Percentiles rank a stretch among this genome's conserved stretches.
These are phyloP conservation scores for Ambastaia sidthimunki DNA, from an alignment of 2,797 vertebrate genomes.

Conservation along the genomic window DNA sequence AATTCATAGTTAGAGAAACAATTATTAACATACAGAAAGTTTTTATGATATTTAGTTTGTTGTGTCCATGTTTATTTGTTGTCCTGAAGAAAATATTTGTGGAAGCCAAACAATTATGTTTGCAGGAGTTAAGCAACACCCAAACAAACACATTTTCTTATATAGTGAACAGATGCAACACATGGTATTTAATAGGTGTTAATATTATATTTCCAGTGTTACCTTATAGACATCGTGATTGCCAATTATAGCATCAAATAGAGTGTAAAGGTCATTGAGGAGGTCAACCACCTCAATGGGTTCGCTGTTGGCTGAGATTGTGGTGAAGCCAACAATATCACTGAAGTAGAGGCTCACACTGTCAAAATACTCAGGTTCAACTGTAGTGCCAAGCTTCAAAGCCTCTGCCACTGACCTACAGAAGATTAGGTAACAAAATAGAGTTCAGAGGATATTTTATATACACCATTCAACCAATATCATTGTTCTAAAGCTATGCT, in stretches of 20 bases:
- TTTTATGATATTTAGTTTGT: neutral
- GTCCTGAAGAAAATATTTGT: neutral
- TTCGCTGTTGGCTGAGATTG: constrained; percentile 81
- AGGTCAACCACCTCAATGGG: constrained; percentile 84
- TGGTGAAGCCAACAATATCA: constrained; percentile 83
- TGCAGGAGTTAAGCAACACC: too few relatives aligned
- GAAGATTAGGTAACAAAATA: constrained; percentile 5
- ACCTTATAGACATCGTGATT: constrained; percentile 84
- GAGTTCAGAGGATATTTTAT: neutral
- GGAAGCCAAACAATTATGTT: neutral
- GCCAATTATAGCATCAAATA: constrained; percentile 81
- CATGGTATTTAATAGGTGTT: neutral
- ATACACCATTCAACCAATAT: neutral
- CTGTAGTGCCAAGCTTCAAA: constrained; percentile 73
- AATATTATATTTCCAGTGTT: neutral
- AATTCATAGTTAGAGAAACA: neutral
- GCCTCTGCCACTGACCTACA: constrained; percentile 78
- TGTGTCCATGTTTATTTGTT: too few relatives aligned
- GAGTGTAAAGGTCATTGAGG: constrained; percentile 81
- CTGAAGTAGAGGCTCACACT: constrained; percentile 80
- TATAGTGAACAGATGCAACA: neutral
- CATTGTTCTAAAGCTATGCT: neutral
- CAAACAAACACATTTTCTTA: neutral
- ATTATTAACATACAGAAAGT: neutral
- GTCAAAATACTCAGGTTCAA: constrained; percentile 79